Percentiles rank a stretch among this genome's conserved stretches.
These are phyloP conservation scores for Drosophila algonquin DNA, from an alignment of 2,888 invertebrate genomes.

Conservation along the genomic window DNA sequence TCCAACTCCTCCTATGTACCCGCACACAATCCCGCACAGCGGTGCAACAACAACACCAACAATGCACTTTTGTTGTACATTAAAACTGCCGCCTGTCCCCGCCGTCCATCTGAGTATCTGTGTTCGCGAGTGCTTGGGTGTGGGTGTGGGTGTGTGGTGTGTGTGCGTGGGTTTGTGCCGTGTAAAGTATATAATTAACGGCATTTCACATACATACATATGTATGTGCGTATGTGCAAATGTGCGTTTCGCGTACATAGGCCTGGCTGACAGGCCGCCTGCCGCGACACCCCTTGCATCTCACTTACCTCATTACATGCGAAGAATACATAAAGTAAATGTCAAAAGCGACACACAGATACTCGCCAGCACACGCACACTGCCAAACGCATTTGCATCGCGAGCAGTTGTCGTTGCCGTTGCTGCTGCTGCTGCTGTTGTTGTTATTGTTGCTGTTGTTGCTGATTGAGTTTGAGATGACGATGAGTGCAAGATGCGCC, in stretches of 20 bases:
- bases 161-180: conserved; percentile 48
- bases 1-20: conserved; percentile 54
- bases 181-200: conserved; percentile 77
- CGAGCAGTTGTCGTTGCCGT: conserved; percentile 27
- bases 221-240: conserved; percentile 37
- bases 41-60: conserved; percentile 46
- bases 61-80: conserved; percentile 75
- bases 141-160: conserved; percentile 19
- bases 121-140: conserved; percentile 32
- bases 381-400: conserved; percentile 24
- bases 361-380: conserved; percentile 38
- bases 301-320: conserved; percentile 63
- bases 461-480: conserved; percentile 75
- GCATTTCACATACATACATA: conserved; percentile 58
- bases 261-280: conserved; percentile 17
- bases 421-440: conserved; percentile 38
- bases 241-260: conserved; percentile 62
- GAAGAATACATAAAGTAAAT: conserved; percentile 75
- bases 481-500: conserved; percentile 71
- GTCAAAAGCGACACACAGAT: conserved; percentile 73
- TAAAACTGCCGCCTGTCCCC: conserved; percentile 68
- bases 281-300: conserved; percentile 13
- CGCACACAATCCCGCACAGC: conserved; percentile 59
- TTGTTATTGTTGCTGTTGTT: conserved; percentile 39
- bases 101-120: conserved; percentile 19